These are phyloP conservation scores for Belonocnema kinseyi DNA, from an alignment of 1,140 invertebrate species.

Conservation along the genomic window DNA sequence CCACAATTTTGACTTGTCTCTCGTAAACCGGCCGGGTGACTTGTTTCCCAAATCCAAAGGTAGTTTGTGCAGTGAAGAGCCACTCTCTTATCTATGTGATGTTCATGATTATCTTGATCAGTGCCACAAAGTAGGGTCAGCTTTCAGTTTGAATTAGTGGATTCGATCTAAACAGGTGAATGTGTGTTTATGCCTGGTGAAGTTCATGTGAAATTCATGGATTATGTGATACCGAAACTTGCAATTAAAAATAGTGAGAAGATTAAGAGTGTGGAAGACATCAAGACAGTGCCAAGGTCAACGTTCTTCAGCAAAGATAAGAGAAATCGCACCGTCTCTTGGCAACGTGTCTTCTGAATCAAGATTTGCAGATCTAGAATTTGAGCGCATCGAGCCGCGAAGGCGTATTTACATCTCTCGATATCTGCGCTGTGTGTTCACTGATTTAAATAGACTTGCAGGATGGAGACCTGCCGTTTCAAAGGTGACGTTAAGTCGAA, in stretches of 20 bases:
- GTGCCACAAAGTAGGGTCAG: background rate
- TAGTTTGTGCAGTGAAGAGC: background rate
- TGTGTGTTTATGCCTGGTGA: background rate
- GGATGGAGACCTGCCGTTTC: conserved; percentile 25
- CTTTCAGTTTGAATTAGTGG: no score
- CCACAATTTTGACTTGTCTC: background rate
- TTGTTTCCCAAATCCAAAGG: background rate
- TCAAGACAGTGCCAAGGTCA: conserved; percentile 8
- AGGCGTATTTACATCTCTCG: conserved; percentile 15
- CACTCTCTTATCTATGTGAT: background rate
- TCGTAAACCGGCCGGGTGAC: background rate
- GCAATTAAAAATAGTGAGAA: no score
- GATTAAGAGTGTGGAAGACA: background rate
- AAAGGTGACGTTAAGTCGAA: conserved; percentile 19
- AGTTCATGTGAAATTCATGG: background rate
- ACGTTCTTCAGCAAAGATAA: background rate
- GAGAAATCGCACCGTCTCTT: background rate
- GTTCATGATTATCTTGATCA: background rate
- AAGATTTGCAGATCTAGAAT: conserved; percentile 19
- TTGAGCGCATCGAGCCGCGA: conserved; percentile 13
- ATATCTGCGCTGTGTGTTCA: conserved; percentile 8
- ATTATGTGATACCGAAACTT: background rate
- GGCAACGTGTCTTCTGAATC: conserved; percentile 18
- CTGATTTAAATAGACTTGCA: conserved; percentile 29
- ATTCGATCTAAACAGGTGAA: background rate